Conservation (phyloP, 2,888 invertebrate genomes). For the Exocentrus adspersus region DNA sequence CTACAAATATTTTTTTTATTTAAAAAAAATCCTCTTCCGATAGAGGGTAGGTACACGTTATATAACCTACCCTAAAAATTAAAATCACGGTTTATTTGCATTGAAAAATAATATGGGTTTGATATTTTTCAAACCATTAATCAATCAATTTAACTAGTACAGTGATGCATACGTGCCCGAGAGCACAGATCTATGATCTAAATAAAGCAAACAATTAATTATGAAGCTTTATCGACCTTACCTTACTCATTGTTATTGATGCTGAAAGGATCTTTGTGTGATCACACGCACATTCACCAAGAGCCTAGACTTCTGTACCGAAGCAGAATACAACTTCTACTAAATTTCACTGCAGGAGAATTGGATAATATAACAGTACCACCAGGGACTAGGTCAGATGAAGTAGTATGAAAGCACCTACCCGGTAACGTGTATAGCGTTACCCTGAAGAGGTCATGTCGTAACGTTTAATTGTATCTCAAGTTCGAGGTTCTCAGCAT, state of each 20-base stretch:
- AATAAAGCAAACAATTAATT: slow-evolving; percentile 22
- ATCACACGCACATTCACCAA: slow-evolving; percentile 28
- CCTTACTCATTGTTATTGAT: slow-evolving; percentile 41
- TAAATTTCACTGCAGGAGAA: slow-evolving; percentile 36
- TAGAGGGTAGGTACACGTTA: no score
- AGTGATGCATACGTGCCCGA: slow-evolving; percentile 31
- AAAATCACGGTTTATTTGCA: no score
- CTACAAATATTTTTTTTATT: no score
- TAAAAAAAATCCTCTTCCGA: no score
- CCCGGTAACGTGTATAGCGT: slow-evolving; percentile 1
- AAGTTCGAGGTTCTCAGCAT: neutral
- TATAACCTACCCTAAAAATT: no score
- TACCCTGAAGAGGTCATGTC: neutral
- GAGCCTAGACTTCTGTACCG: slow-evolving; percentile 29
- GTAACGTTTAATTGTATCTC: neutral
- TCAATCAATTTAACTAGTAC: no score
- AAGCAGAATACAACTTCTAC: slow-evolving; percentile 33
- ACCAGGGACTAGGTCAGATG: slow-evolving; percentile 45
- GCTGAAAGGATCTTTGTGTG: slow-evolving; percentile 1
- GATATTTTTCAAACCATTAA: no score
- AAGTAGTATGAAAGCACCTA: slow-evolving; percentile 27
- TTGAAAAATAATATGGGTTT: no score
- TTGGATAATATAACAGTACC: slow-evolving; percentile 48
- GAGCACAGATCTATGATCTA: slow-evolving; percentile 26
- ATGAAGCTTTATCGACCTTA: slow-evolving; percentile 26